These are phyloP conservation scores for Saccopteryx leptura DNA, from an alignment of 2,113 vertebrate genomes.

Conservation along the genomic window DNA sequence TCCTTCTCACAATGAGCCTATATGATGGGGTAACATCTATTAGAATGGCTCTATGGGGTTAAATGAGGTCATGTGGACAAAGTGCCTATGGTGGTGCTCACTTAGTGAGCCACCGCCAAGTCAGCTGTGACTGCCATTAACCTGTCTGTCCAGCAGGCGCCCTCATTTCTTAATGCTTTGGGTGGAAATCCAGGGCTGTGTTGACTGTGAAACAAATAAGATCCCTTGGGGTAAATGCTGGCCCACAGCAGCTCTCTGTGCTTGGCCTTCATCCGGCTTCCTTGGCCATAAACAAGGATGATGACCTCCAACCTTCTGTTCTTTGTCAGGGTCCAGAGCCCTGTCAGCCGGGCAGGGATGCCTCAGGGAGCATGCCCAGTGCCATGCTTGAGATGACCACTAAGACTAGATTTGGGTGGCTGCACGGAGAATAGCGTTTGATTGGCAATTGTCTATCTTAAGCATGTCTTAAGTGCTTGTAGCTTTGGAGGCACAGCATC, in stretches of 20 bases:
- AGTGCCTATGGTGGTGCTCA: neutral
- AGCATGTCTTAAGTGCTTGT: neutral
- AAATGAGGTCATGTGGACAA: neutral
- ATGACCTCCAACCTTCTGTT: neutral
- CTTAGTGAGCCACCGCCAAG: neutral
- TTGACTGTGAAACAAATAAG: neutral
- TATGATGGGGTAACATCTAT: neutral
- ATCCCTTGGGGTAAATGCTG: neutral
- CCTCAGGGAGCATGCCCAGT: neutral
- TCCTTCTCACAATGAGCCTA: neutral
- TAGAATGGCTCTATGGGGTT: neutral
- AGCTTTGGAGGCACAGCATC: neutral
- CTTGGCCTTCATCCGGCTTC: neutral
- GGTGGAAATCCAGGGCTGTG: neutral
- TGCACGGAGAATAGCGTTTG: neutral
- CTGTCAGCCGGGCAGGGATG: neutral
- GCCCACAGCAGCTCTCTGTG: neutral
- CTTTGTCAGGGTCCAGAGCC: neutral
- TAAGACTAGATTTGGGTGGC: neutral
- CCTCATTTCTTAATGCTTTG: neutral
- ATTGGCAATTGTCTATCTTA: neutral
- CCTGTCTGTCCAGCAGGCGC: neutral
- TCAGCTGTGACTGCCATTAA: neutral
- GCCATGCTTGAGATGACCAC: neutral
- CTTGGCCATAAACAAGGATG: neutral